phyloP scores from a whole-genome alignment of 2,797 vertebrate species.

The Peromyscus aztecus region DNA sequence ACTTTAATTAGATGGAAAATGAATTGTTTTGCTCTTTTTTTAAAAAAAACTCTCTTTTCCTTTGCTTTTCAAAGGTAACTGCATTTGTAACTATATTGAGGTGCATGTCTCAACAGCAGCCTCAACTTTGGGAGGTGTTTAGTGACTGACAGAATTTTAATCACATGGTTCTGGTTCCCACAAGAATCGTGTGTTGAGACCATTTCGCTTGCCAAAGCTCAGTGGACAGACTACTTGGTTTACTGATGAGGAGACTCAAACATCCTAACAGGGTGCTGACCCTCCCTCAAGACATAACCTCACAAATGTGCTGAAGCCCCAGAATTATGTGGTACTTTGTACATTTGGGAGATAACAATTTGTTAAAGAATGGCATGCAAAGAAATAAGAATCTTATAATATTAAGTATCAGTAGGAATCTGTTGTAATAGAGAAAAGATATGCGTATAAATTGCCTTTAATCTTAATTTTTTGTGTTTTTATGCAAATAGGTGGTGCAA shows the following conservation, averaged over 20 bases:
- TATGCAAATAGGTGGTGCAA: neutral
- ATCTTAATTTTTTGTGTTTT: neutral
- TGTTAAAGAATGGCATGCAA: neutral
- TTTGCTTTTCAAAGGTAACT: constrained; percentile 73
- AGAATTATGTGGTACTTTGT: neutral
- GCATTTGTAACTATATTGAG: constrained; percentile 37
- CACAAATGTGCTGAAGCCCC: neutral
- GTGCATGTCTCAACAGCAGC: neutral
- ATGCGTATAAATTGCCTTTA: neutral
- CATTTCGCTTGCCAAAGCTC: neutral
- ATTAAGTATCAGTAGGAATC: neutral
- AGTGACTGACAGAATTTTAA: neutral
- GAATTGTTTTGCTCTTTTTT: constrained; percentile 78
- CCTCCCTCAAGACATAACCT: neutral
- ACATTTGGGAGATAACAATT: neutral
- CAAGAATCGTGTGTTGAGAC: neutral
- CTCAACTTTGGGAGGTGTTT: neutral
- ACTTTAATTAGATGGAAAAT: constrained; percentile 81
- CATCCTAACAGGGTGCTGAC: neutral
- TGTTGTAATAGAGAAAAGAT: neutral
- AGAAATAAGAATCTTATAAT: neutral
- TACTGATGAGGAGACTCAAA: neutral
- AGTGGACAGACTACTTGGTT: neutral
- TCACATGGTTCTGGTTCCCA: neutral
- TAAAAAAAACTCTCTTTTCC: constrained; percentile 25